Conservation (phyloP, 2,113 vertebrate genomes). For the Laticauda colubrina region DNA sequence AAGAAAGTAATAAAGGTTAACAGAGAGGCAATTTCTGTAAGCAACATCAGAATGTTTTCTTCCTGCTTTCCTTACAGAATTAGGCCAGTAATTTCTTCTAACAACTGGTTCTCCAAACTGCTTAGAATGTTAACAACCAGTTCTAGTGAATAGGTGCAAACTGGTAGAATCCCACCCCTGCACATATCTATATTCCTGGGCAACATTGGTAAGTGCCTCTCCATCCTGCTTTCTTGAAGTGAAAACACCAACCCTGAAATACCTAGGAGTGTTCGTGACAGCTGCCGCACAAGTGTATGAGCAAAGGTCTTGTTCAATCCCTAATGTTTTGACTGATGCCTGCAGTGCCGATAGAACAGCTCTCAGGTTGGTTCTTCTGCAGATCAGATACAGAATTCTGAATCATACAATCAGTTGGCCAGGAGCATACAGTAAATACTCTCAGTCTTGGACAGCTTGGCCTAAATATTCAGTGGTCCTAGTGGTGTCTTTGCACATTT, state of each 20-base stretch:
- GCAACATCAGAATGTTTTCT: too few relatives aligned
- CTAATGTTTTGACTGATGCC: neutral
- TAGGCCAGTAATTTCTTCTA: too few relatives aligned
- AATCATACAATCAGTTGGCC: neutral
- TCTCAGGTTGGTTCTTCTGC: neutral
- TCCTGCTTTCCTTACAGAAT: too few relatives aligned
- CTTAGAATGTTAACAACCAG: too few relatives aligned
- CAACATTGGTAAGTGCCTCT: neutral
- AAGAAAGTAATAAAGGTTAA: too few relatives aligned
- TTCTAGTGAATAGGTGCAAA: too few relatives aligned
- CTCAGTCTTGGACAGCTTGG: neutral
- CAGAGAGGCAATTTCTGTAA: too few relatives aligned
- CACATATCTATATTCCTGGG: neutral
- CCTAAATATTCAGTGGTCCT: neutral
- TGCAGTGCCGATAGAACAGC: neutral
- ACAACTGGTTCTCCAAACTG: too few relatives aligned
- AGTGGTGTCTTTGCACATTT: neutral
- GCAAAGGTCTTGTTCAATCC: neutral
- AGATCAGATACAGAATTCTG: neutral
- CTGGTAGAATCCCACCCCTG: too few relatives aligned
- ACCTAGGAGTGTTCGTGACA: neutral
- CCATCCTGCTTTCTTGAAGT: neutral
- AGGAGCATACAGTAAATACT: neutral
- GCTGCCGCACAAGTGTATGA: neutral
- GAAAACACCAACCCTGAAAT: neutral